Base-by-base conservation (phyloP, 2,797 vertebrate species). In the Salmo trutta region DNA sequence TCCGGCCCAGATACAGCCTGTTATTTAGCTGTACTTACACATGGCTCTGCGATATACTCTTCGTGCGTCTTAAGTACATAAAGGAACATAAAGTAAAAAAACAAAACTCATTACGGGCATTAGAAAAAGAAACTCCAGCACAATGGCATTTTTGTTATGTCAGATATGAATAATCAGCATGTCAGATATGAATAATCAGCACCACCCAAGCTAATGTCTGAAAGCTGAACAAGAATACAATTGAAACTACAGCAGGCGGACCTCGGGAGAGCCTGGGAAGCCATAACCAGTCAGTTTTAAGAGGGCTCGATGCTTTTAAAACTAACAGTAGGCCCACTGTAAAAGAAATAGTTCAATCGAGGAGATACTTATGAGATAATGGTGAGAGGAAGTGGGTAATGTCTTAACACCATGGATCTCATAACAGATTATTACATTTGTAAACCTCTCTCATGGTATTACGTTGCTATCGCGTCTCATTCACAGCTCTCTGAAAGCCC, bases 21-120 rank as follows among this genome's bases (percentile, higher is more conserved):
- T n/a, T 56, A 56, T 7, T 56, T 62, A 59, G 75, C 75, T 71
- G 68, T 71, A 77, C 75, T 76, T 71, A 76, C 75, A 76, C 65
- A 24, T 19, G 65, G 27, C 66, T 76, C 51, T 75, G 65, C 52
- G 67, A 70, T 47, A 77, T 31, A 71, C 66, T 68, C 66, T 29
- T 70, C 41, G 3, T 47, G 41, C 41, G 41, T 47, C 41, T 47
- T 47, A 47, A 14, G 41, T 47, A 47, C 10, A 47, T 12, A 47
- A 10, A 47, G 41, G 41, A 47, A 47, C 41, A 47, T 47, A 47
- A 47, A 47, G 41, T 47, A 0, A 47, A 47, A 47, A 2, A 47
- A 24, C n/a, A 47, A 47, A 47, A 47, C 41, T 47, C 1, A 10
- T 47, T 47, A 47, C 41, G 10, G 41, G 10, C 3, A 47, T 47